Base-by-base conservation (phyloP, 1,140 invertebrate species). In the Trachelipus rathkii region DNA sequence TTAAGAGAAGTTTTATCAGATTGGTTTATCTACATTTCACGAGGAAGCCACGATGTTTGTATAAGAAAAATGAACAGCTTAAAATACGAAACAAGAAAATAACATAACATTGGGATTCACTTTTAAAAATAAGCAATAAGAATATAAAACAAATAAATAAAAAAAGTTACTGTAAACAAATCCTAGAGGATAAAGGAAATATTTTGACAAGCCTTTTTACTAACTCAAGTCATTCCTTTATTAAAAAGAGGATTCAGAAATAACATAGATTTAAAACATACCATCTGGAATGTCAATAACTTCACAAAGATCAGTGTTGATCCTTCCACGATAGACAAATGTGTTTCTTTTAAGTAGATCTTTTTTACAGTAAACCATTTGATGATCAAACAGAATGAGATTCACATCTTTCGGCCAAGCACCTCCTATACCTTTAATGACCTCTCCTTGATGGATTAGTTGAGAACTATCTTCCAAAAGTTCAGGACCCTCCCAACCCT, bases 361-460 rank as follows among this genome's bases (percentile, higher is more conserved):
- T 85, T 90, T 94, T 85, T 94, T 95, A 84, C 93, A 95, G 83
- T 93, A 92, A 67, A 96, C 88, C 43, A 95, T 85, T 82, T 95
- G 92, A 85, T 94, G 92, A 84, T 95, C 93, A 84, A 96, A 95
- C 0, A 96, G 87, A 83, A 94, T 94, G n/a, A 95, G 86, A 13
- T 89, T 91, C 77, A 93, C 90, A 81, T 92, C 93, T 82, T 92
- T 92, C 23, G 92, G 91, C 92, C 93, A 95, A 84, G 90, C 90
- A 82, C 89, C 90, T 77, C 87, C 89, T 71, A 90, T 92, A n/a
- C 93, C 89, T 81, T 92, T 90, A 60, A 90, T 89, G 9, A 93
- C 89, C 82, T 96, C 94, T 44, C 93, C 93, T 85, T 92, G 91
- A 83, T 93, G 89, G 79, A 96, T 92, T 77, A 95, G 86, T 81